These are phyloP conservation scores for Ellobius talpinus DNA, from an alignment of 2,113 vertebrate genomes.

Conservation along the genomic window DNA sequence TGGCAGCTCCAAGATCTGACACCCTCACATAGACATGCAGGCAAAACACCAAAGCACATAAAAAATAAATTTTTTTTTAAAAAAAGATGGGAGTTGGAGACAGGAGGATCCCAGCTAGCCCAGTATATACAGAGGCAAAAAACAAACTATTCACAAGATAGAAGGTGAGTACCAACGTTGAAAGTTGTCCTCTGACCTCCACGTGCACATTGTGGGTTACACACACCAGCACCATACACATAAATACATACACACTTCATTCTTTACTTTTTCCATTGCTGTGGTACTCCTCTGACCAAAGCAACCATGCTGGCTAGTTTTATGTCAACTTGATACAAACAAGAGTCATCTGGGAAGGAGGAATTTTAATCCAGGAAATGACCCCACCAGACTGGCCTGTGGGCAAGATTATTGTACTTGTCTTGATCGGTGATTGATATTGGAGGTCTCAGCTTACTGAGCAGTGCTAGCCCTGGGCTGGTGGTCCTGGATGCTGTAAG, in stretches of 20 bases:
- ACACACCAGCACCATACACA: neutral
- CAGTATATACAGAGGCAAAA: neutral
- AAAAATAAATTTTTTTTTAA: no score
- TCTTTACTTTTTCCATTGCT: neutral
- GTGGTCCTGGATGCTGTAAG: neutral
- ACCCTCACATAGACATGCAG: no score
- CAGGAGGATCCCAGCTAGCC: neutral
- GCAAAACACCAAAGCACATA: no score
- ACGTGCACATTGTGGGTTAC: neutral
- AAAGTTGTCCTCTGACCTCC: neutral
- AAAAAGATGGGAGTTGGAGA: neutral
- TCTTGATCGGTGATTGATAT: neutral
- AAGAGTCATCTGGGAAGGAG: neutral
- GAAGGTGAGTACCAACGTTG: neutral
- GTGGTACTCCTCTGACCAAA: neutral
- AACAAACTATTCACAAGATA: neutral
- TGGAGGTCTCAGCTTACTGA: no score
- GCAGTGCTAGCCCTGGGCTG: neutral
- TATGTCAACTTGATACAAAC: neutral
- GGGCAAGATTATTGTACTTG: neutral
- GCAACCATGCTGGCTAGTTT: neutral
- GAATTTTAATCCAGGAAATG: neutral
- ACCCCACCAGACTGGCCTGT: neutral
- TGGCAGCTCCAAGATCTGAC: no score
- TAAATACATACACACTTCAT: neutral